Percentiles rank a stretch among this genome's conserved stretches.
Conservation (phyloP, 2,113 vertebrate genomes). For the Echinops telfairi region DNA sequence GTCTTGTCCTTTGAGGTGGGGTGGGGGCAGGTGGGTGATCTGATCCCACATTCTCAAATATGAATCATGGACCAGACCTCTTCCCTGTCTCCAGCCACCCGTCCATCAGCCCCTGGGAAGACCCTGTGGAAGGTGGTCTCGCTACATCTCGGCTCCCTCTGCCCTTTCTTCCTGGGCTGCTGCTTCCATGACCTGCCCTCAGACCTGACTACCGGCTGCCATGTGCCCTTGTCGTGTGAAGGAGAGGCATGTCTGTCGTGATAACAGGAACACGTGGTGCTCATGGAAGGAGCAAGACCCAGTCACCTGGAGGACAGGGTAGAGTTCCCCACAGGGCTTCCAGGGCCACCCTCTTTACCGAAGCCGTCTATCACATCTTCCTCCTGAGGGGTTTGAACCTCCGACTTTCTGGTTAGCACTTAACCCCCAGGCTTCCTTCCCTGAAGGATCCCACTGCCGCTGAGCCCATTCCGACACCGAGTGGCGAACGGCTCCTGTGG, state of each 20-base stretch:
- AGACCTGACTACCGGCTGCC: no score
- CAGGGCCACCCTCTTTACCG: no score
- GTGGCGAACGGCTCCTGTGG: no score
- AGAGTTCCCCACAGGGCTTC: no score
- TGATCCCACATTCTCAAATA: no score
- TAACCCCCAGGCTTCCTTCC: no score
- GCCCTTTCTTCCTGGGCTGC: accelerated
- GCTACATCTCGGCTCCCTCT: accelerated
- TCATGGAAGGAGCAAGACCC: neutral
- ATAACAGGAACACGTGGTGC: neutral
- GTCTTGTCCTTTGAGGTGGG: neutral
- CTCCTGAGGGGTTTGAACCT: no score
- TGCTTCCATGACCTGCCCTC: neutral
- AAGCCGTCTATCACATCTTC: no score
- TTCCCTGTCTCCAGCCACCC: neutral
- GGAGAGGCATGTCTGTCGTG: accelerated
- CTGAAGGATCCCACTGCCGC: no score
- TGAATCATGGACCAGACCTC: neutral
- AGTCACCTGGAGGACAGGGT: no score
- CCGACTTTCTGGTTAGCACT: no score
- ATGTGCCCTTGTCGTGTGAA: neutral
- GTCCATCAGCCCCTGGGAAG: neutral
- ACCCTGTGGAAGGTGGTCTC: accelerated
- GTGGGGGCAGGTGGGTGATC: neutral
- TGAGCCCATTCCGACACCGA: no score